Evolutionary conservation across 1,140 invertebrate species (phyloP).

Genomic region (Drosophila kohkoa): DNA sequence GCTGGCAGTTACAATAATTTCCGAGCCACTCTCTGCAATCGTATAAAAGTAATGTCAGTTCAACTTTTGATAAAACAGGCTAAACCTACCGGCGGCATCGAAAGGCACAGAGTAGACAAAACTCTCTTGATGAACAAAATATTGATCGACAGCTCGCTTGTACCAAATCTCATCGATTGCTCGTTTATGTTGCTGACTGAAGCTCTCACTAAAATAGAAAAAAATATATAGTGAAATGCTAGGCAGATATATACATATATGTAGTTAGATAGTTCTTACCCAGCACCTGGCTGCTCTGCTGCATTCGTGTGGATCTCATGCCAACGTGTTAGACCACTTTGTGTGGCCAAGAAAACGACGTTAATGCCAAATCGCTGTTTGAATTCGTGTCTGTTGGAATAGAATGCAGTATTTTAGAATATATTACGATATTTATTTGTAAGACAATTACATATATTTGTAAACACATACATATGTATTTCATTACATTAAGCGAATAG

Average conservation of each 20-base stretch:
- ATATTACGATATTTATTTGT: constrained; percentile 13
- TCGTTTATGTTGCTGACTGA: constrained; percentile 88
- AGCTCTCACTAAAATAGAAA: constrained; percentile 83
- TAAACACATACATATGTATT: constrained; percentile 13
- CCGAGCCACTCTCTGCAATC: constrained; percentile 86
- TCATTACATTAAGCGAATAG: not conserved
- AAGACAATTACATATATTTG: not conserved
- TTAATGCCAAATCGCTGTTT: constrained; percentile 93
- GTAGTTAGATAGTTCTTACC: constrained; percentile 52
- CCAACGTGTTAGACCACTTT: constrained; percentile 95
- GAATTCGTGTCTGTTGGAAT: constrained; percentile 89
- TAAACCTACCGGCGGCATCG: constrained; percentile 84
- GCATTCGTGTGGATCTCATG: constrained; percentile 88
- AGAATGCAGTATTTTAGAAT: constrained; percentile 69
- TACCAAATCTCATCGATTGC: constrained; percentile 98
- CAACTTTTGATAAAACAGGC: not conserved
- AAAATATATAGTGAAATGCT: not conserved
- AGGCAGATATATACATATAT: not conserved
- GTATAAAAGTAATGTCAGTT: not conserved
- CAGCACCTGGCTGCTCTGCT: constrained; percentile 70
- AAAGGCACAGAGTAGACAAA: constrained; percentile 96
- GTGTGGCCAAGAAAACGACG: constrained; percentile 94
- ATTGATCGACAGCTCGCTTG: constrained; percentile 95
- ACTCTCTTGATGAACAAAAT: constrained; percentile 91
- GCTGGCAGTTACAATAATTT: constrained; percentile 93